A percentile compares a stretch with the other conserved stretches of the same genome.
phyloP scores from a whole-genome alignment of 2,888 invertebrate species.

The Perizoma flavofasciatum region DNA sequence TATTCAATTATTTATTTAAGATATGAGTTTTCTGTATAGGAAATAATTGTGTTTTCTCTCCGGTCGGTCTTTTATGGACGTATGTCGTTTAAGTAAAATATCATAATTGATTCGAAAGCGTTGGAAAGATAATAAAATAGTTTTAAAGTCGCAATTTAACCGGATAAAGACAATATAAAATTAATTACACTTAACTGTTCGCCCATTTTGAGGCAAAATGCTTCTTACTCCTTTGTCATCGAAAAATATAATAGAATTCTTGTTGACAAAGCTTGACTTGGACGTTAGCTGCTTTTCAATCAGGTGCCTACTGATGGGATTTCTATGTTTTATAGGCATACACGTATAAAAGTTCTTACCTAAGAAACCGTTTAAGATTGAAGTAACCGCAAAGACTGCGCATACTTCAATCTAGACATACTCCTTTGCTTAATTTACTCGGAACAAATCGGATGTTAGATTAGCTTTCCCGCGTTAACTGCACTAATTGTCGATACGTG shows the following conservation, averaged over 20 bases:
- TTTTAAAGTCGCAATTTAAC: conserved; percentile 22
- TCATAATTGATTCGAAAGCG: conserved; percentile 44
- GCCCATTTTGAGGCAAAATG: background rate
- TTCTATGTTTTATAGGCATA: too few species aligned
- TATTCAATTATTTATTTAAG: conserved; percentile 52
- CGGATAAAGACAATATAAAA: conserved; percentile 18
- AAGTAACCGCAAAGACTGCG: too few species aligned
- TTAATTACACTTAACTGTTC: conserved; percentile 17
- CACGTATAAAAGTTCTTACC: too few species aligned
- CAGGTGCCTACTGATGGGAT: too few species aligned
- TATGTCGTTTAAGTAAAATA: conserved; percentile 38
- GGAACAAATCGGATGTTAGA: conserved; percentile 43
- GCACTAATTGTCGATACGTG: conserved; percentile 51
- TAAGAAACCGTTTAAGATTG: too few species aligned
- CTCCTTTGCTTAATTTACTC: too few species aligned
- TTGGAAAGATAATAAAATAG: conserved; percentile 32
- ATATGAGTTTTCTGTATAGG: conserved; percentile 39
- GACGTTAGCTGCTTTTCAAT: too few species aligned
- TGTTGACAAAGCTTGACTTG: too few species aligned
- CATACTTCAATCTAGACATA: too few species aligned
- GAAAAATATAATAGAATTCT: background rate
- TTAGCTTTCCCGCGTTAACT: conserved; percentile 56
- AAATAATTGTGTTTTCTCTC: conserved; percentile 45
- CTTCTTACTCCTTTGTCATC: background rate
- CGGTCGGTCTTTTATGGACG: conserved; percentile 45